Base-by-base conservation (phyloP, 2,888 invertebrate species). In the Saturnia pavonia region DNA sequence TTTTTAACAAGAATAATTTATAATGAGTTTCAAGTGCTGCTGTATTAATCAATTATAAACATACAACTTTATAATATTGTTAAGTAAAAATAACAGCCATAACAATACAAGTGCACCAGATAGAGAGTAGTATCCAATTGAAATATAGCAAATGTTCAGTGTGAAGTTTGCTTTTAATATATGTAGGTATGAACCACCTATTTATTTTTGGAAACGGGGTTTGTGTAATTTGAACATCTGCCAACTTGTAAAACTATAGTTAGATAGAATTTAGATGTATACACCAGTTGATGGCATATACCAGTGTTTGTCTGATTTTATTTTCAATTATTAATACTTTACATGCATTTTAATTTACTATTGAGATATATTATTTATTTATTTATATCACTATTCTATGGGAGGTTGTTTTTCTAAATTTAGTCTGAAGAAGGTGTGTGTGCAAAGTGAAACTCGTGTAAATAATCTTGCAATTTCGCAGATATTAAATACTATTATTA, bases 391-490 rank as follows among this genome's bases (percentile, higher is more conserved):
- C 72, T 74, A 73, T 84, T 88, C 78, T 91, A 94, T 94, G 94
- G 94, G 94, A 83, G 88, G 88, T 88, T 94, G 94, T 83, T 90
- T 92, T 84, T 93, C 93, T 80, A 93, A 93, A 91, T 88, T 89
- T 78, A 89, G 85, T 83, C 80, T 78, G 74, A 89, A 90, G 78
- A 92, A 93, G 92, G 93, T 92, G 85, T 84, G 93, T 92, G 85
- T 84, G 86, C 83, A 78, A 71, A 54, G 48, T 60, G 66, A 54
- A 68, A 71, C 68, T 57, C n/a, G 14, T 69, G 60, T 60, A 57
- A 67, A 71, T 65, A 40, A 1, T 40, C 19, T 40, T 42, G 42
- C 42, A 54, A 19, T 54, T 67, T 25, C 54, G 25, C 25, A 19
- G 14, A 66, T 69, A 51, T 71, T 65, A 67, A 69, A 69, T 67